These are phyloP conservation scores for Corydoras sp. DNA, from an alignment of 2,113 vertebrate species.

Conservation along the genomic window DNA sequence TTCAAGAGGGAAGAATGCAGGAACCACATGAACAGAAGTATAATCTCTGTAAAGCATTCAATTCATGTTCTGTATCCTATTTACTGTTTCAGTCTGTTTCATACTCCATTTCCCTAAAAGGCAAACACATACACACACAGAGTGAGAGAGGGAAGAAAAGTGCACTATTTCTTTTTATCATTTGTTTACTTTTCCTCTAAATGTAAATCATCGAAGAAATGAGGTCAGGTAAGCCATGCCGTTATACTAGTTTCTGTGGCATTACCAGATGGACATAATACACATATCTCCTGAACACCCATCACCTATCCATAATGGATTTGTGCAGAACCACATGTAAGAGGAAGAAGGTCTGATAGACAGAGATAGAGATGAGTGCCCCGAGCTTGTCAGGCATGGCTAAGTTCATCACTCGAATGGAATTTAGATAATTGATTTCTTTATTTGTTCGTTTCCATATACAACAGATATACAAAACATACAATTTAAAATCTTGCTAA, in stretches of 20 bases:
- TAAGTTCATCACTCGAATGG: not conserved
- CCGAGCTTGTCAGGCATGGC: constrained; percentile 20
- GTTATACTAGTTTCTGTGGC: constrained; percentile 18
- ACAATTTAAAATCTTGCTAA: too few species aligned
- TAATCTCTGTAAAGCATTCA: not conserved
- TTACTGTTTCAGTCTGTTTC: not conserved
- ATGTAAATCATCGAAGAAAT: constrained; percentile 26
- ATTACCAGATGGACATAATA: constrained; percentile 41
- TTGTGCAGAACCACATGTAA: constrained; percentile 24
- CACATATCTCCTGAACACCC: constrained; percentile 3
- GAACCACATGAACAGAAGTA: constrained; percentile 1
- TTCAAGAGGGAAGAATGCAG: constrained; percentile 11
- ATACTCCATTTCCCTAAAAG: constrained; percentile 1
- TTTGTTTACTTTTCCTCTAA: constrained; percentile 32
- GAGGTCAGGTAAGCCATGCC: constrained; percentile 26
- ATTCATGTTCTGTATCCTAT: too few species aligned
- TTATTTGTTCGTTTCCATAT: not conserved
- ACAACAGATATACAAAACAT: not conserved
- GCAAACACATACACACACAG: constrained; percentile 13
- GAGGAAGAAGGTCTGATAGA: constrained; percentile 1
- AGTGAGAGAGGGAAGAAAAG: constrained; percentile 22
- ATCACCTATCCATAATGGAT: constrained; percentile 10
- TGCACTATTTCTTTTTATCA: constrained; percentile 20
- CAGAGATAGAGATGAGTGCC: constrained; percentile 47
- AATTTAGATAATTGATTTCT: not conserved